Conservation (phyloP, 2,888 invertebrate species). For the Meandrusa payeni region DNA sequence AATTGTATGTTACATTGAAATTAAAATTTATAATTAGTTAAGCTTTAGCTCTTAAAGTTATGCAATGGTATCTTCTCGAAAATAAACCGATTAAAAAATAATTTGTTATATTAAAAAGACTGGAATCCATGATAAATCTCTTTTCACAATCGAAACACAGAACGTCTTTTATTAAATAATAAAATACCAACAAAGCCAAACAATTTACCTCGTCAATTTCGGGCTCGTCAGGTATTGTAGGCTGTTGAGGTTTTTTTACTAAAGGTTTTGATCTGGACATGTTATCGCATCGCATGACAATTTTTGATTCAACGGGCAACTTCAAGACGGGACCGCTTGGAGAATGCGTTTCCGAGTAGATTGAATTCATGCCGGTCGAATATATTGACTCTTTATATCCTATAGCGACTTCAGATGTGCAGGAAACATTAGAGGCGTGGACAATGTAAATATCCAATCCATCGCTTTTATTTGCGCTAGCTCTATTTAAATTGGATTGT, state of each 20-base stretch:
- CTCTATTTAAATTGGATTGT: slow-evolving; percentile 25
- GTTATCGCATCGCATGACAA: slow-evolving; percentile 52
- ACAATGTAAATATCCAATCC: slow-evolving; percentile 4
- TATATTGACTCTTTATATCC: slow-evolving; percentile 19
- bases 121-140: too few species aligned
- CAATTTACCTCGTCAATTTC: slow-evolving; percentile 52
- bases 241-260: slow-evolving; percentile 30
- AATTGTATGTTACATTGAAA: too few species aligned
- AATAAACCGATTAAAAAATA: too few species aligned
- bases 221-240: slow-evolving; percentile 33
- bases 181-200: too few species aligned
- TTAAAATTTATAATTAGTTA: too few species aligned
- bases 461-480: neutral
- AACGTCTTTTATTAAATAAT: too few species aligned
- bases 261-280: slow-evolving; percentile 25
- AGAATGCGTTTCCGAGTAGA: slow-evolving; percentile 32
- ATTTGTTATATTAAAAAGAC: too few species aligned
- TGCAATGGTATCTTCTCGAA: too few species aligned
- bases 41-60: too few species aligned
- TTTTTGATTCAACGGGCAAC: slow-evolving; percentile 50
- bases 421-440: slow-evolving; percentile 5
- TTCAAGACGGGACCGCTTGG: slow-evolving; percentile 52
- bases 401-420: slow-evolving; percentile 18
- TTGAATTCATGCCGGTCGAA: slow-evolving; percentile 22
- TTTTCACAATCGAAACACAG: too few species aligned